Evolutionary conservation across 1,140 invertebrate genomes (phyloP), one percentile per base, ranked within the genome.

Genomic region (Pogonognathellus flavescens): DNA sequence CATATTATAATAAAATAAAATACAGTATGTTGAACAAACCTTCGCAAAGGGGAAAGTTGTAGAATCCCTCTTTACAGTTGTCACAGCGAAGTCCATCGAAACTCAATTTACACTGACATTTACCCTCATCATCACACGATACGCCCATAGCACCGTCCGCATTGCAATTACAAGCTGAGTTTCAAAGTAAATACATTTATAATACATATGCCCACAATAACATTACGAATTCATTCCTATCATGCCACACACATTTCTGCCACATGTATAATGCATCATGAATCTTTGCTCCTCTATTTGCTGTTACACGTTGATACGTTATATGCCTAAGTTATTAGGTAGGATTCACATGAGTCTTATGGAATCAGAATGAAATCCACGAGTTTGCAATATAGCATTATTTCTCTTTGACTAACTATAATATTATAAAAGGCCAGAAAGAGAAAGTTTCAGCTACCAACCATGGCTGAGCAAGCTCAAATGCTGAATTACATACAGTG

Each of bases 41-140:
- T 93, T 99, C 98, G 92, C 98, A 99, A 62, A 93, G 93, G 1
- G 98, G 98, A 90, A 96, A 99, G 91, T 99, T 99, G 92, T 99
- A 99, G 90, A 96, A 98, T n/a, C 96, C 96, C 89, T 97, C 95
- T 90, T 95, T 95, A 90, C 99, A 99, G 9, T 92, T 91, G 50
- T 52, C 94, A 89, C 97, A 99, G 59, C 93, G 94, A 4, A 92
- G 90, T 0, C 95, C 95, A 89, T 96, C 95, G 89, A 98, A 98
- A 89, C 98, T 98, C 0, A 93, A 91, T 72, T 94, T 93, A 90
- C 97, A 99, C 87, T 95, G 94, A 88, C 97, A 99, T 84, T 94
- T 94, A 0, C 97, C 97, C 80, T 95, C 93, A 84, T 93, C 92
- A 88, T 99, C 95, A 90, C 98, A 99, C 0, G 97, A 95, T 3